Evolutionary conservation across 1,140 invertebrate genomes (phyloP), one percentile per base, ranked within the genome.

Genomic region (Sesamia nonagrioides): DNA sequence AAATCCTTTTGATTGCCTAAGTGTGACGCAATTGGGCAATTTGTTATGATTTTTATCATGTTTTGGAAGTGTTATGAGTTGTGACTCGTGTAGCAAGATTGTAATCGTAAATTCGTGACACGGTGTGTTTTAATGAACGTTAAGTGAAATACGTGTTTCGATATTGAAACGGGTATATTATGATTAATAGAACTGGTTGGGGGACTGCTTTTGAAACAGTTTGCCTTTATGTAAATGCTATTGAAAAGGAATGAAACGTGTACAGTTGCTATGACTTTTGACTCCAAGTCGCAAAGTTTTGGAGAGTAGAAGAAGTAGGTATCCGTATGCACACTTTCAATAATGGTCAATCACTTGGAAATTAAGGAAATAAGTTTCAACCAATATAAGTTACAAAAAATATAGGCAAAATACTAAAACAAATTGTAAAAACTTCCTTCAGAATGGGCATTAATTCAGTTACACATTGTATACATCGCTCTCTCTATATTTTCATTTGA

Each of bases 1-100:
- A 76, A 69, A 56, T 77, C 35, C 50, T 68, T 48, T 52, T 54
- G 45, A 77, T 68, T 50, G 68, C 45, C n/a, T n/a, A n/a, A n/a
- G 21, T 63, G 42, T 66, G 21, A 77, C 74, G 60, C 37, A 52
- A 77, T 54, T 52, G 5, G 45, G 63, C 18, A 58, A 71, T 78
- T 48, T 66, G 71, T 60, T 21, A 72, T 40, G 71, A 60, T 74
- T 60, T 42, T 74, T 74, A 74, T 48, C 54, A 40, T 60, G 54
- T 60, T 71, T 71, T 54, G 6, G 8, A 48, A 40, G 52, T 74
- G 27, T 9, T 42, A n/a, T 42, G 33, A 50, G 13, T 35, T 17
- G 33, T 48, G 50, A 54, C 45, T 72, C 15, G 54, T 42, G 15
- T 54, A 33, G 68, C 4, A 60, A 45, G 35, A n/a, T 8, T 21